Evolutionary conservation across 1,140 invertebrate species (phyloP).

Genomic region (Daktulosphaira vitifoliae): DNA sequence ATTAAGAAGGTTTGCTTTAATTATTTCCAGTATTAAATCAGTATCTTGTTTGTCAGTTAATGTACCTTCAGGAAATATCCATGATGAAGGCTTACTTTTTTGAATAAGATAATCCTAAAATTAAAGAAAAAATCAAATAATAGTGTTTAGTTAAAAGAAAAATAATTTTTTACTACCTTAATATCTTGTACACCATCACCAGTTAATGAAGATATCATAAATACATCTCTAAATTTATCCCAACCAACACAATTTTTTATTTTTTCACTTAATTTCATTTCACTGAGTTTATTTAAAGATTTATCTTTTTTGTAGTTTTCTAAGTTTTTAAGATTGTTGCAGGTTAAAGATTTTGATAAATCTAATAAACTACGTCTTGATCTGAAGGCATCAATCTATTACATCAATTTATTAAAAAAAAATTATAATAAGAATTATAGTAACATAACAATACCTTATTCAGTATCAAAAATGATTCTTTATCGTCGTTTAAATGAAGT

Average conservation of each 20-base stretch:
- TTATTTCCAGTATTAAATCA: constrained; percentile 57
- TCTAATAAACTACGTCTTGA: constrained; percentile 65
- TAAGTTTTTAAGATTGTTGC: constrained; percentile 43
- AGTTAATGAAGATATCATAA: constrained; percentile 77
- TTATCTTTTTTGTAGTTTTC: not conserved
- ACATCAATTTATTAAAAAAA: constrained; percentile 8
- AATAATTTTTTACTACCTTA: constrained; percentile 46
- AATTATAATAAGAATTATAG: constrained; percentile 21
- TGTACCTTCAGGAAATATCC: constrained; percentile 55
- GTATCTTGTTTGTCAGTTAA: constrained; percentile 64
- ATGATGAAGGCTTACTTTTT: constrained; percentile 53
- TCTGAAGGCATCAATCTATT: constrained; percentile 68
- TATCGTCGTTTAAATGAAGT: constrained; percentile 53
- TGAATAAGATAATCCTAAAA: constrained; percentile 64
- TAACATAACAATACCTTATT: constrained; percentile 62
- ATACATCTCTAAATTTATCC: constrained; percentile 72
- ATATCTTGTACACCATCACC: constrained; percentile 67
- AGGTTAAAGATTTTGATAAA: constrained; percentile 57
- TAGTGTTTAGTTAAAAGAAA: not conserved
- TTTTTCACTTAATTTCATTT: not conserved
- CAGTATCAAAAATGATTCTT: constrained; percentile 68
- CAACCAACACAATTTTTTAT: constrained; percentile 47
- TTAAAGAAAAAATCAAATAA: constrained; percentile 25
- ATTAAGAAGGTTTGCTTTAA: constrained; percentile 71
- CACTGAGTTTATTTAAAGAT: not conserved